phyloP scores from a whole-genome alignment of 2,888 invertebrate genomes.

The Parnassius orleans region DNA sequence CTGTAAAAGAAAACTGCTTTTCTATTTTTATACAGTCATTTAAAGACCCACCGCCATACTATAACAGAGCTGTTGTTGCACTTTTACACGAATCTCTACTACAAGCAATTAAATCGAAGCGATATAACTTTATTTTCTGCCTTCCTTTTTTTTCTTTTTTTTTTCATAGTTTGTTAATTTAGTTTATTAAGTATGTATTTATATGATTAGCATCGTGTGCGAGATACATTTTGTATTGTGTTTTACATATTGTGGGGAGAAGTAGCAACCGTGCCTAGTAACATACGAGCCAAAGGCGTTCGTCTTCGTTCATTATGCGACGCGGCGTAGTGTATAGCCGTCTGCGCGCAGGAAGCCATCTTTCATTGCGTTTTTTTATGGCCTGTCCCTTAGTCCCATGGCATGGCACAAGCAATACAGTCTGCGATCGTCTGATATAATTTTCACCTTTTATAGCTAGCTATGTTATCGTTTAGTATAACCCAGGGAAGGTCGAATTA shows the following conservation, averaged over 20 bases:
- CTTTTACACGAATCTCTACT: too few species aligned
- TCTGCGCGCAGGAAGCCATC: slow-evolving; percentile 73
- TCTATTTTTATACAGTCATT: too few species aligned
- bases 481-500: background rate
- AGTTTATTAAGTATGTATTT: background rate
- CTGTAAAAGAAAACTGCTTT: too few species aligned
- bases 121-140: too few species aligned
- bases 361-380: slow-evolving; percentile 78
- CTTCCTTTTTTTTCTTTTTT: too few species aligned
- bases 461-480: background rate
- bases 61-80: too few species aligned
- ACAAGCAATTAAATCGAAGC: too few species aligned
- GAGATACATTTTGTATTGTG: background rate
- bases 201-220: background rate
- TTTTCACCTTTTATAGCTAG: background rate
- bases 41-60: too few species aligned
- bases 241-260: background rate
- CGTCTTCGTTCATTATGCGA: slow-evolving; percentile 7
- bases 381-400: slow-evolving; percentile 70
- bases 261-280: background rate
- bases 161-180: too few species aligned
- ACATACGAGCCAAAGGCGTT: slow-evolving; percentile 9
- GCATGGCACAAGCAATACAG: slow-evolving; percentile 28
- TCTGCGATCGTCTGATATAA: background rate
- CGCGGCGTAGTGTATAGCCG: slow-evolving; percentile 35